Base-by-base conservation (phyloP, 2,113 vertebrate species). In the Dromiciops gliroides region DNA sequence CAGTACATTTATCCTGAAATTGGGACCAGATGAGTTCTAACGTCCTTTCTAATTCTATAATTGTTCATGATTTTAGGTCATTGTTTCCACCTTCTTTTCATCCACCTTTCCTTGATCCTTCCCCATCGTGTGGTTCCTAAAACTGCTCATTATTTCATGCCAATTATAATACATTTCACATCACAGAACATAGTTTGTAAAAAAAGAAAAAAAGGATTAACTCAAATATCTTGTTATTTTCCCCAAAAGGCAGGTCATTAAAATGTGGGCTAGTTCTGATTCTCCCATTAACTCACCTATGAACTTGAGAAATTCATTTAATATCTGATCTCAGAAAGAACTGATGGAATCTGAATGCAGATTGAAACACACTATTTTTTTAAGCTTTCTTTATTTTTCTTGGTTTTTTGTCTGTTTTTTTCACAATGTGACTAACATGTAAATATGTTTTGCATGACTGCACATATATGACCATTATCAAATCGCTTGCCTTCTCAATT, bases 1-100 rank as follows among this genome's bases (percentile, higher is more conserved):
- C 22, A 75, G 23, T 89, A n/a, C 89, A 89, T 88, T 47, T 95
- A n/a, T 8, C 51, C 90, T 95, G 50, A 22, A 89, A 24, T 96
- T 95, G n/a, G 19, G 19, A 44, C 19, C n/a, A 83, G 16, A 83
- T 23, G 7, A 96, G 19, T 96, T 97, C 48, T 94, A 50, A 93
- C 92, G 91, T 53, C 51, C 1, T 91, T 53, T 90, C 75, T 89
- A 93, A 83, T 83, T 83, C 67, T 83, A 83, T 23, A 83, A 83
- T 83, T 83, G 37, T 22, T 44, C 67, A 44, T 44, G n/a, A 44
- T 44, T 83, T 6, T 83, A 19, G 12, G 4, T n/a, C 37, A 19
- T 1, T 75, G 4, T 75, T n/a, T 75, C 60, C n/a, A 75, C 60
- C 37, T n/a, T 44, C n/a, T 83, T 22, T 83, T 44, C 67, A 83